Conservation (phyloP, 2,797 vertebrate species). For the Tolypeutes matacus region DNA sequence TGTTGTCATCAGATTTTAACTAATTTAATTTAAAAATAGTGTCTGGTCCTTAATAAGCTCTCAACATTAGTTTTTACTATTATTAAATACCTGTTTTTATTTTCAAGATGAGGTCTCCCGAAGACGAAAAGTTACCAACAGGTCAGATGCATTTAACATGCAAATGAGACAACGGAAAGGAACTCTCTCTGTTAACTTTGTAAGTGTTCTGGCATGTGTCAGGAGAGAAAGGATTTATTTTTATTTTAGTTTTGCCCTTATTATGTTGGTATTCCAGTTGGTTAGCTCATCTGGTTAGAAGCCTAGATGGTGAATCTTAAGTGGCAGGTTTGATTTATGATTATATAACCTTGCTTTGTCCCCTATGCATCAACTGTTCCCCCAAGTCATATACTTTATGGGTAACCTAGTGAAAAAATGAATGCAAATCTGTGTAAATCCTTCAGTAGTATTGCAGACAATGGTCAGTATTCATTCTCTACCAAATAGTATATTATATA, state of each 20-base stretch:
- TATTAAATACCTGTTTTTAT: slow-evolving; percentile 78
- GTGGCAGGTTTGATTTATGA: slow-evolving; percentile 21
- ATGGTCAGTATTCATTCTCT: slow-evolving; percentile 45
- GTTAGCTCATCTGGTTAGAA: slow-evolving; percentile 60
- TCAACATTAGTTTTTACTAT: slow-evolving; percentile 78
- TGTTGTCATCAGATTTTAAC: slow-evolving; percentile 63
- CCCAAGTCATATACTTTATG: neutral
- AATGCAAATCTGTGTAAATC: neutral
- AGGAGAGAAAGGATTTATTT: slow-evolving; percentile 75
- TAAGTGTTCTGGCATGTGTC: slow-evolving; percentile 89
- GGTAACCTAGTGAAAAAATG: slow-evolving; percentile 19
- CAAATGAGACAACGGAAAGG: slow-evolving; percentile 99
- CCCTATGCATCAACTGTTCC: neutral
- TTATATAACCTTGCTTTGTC: slow-evolving; percentile 53
- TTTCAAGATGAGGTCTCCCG: slow-evolving; percentile 93
- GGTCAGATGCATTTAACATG: slow-evolving; percentile 96
- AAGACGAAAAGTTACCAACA: slow-evolving; percentile 93
- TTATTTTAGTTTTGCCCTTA: slow-evolving; percentile 63
- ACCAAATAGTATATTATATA: neutral
- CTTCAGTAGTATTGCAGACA: neutral
- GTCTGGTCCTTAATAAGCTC: slow-evolving; percentile 68
- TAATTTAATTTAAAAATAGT: slow-evolving; percentile 73
- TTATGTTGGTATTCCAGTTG: slow-evolving; percentile 43
- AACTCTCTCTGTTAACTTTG: slow-evolving; percentile 98
- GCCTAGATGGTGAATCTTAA: slow-evolving; percentile 38